These are phyloP conservation scores for Oostethus manadensis DNA, from an alignment of 2,113 vertebrate genomes.

Conservation along the genomic window DNA sequence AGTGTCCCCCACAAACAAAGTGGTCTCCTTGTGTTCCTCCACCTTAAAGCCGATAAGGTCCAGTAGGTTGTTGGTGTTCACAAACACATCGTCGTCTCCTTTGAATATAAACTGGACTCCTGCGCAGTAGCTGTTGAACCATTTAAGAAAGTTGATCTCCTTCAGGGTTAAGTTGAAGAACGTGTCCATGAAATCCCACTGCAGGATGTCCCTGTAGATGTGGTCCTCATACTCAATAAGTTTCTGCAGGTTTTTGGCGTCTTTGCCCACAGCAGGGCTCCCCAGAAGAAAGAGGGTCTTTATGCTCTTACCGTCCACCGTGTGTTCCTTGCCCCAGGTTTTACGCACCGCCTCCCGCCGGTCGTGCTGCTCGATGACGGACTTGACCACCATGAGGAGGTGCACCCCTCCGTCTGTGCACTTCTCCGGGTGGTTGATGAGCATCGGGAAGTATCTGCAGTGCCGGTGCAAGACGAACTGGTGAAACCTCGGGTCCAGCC, in stretches of 20 bases:
- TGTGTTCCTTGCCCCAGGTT: constrained; percentile 71
- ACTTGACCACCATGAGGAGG: constrained; percentile 76
- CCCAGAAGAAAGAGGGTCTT: constrained; percentile 74
- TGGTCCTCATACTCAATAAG: constrained; percentile 74
- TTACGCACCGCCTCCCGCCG: constrained; percentile 72
- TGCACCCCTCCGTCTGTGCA: constrained; percentile 62
- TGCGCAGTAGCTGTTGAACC: constrained; percentile 74
- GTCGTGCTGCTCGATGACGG: constrained; percentile 75
- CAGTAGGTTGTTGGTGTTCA: constrained; percentile 77
- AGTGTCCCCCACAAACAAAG: constrained; percentile 79
- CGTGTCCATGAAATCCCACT: constrained; percentile 82
- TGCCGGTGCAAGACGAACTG: constrained; percentile 75
- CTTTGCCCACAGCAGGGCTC: constrained; percentile 66
- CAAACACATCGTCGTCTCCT: constrained; percentile 83
- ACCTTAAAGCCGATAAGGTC: constrained; percentile 64
- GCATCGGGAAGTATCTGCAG: constrained; percentile 77
- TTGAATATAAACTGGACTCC: constrained; percentile 74
- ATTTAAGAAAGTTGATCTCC: constrained; percentile 78
- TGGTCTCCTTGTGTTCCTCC: constrained; percentile 43
- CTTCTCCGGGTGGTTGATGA: constrained; percentile 77
- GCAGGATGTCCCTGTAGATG: constrained; percentile 76
- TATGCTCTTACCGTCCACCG: constrained; percentile 58
- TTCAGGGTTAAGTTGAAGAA: constrained; percentile 79
- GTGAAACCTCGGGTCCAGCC: constrained; percentile 69
- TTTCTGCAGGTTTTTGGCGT: constrained; percentile 71